phyloP scores from a whole-genome alignment of 2,113 vertebrate genomes.

The Trichechus manatus region DNA sequence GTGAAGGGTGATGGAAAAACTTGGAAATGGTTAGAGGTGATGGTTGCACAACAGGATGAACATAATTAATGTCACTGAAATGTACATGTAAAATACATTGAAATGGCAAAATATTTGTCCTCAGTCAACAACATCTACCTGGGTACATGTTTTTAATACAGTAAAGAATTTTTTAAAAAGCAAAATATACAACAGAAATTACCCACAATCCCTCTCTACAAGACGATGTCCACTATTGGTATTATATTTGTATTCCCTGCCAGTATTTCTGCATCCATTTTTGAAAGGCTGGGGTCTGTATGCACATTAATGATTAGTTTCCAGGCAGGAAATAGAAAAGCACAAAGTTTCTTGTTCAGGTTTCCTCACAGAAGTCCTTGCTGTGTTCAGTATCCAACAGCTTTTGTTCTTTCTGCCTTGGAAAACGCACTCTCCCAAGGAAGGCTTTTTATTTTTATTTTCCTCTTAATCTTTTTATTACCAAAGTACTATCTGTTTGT shows the following conservation, averaged over 20 bases:
- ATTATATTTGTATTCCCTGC: not conserved
- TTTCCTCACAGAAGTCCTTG: not conserved
- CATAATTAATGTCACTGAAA: not conserved
- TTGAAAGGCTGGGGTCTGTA: not conserved
- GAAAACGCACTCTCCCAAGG: not conserved
- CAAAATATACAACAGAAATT: not conserved
- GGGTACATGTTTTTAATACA: not conserved
- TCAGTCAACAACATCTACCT: not conserved
- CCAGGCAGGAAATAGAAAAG: not conserved
- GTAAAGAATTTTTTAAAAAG: not conserved
- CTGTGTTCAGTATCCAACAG: not conserved
- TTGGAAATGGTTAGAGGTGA: not conserved
- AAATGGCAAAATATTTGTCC: not conserved
- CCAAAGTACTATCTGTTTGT: not conserved
- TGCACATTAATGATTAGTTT: not conserved
- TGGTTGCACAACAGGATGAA: not conserved
- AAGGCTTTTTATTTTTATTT: slow-evolving; percentile 1
- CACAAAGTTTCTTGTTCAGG: not conserved
- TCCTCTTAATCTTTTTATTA: slow-evolving; percentile 19
- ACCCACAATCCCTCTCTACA: not conserved
- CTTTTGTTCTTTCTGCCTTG: not conserved
- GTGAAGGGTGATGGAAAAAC: not conserved
- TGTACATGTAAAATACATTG: not conserved
- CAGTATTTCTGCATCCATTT: not conserved
- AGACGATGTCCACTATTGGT: not conserved